A percentile compares a stretch with the other conserved stretches of the same genome.
phyloP scores from a whole-genome alignment of 2,888 invertebrate species.

The Mesorhabditis belari region DNA sequence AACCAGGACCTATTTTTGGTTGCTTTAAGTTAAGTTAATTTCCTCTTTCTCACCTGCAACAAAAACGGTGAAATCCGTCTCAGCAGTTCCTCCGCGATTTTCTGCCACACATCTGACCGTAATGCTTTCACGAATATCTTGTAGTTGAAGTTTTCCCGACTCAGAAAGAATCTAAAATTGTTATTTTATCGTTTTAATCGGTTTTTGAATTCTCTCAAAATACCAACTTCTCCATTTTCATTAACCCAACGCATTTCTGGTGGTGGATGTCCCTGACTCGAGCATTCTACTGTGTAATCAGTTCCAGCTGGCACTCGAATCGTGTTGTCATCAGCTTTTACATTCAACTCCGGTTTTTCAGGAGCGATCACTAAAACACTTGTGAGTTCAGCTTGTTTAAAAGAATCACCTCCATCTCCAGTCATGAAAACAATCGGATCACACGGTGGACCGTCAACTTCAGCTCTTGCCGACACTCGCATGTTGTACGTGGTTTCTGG shows the following conservation, averaged over 20 bases:
- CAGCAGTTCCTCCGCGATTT: slow-evolving; percentile 43
- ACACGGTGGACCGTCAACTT: slow-evolving; percentile 43
- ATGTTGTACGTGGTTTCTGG: slow-evolving; percentile 49
- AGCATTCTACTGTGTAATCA: slow-evolving; percentile 35
- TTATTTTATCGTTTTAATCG: not conserved
- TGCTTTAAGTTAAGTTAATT: not conserved
- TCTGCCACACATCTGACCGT: slow-evolving; percentile 45
- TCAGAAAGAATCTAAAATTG: slow-evolving; percentile 38
- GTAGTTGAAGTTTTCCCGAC: slow-evolving; percentile 33
- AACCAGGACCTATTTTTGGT: slow-evolving; percentile 36
- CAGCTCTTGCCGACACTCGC: slow-evolving; percentile 46
- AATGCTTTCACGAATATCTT: slow-evolving; percentile 38
- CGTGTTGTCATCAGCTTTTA: slow-evolving; percentile 38
- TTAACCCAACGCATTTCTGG: slow-evolving; percentile 50
- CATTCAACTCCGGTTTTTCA: slow-evolving; percentile 43
- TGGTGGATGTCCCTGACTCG: slow-evolving; percentile 44
- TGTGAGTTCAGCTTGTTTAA: not conserved
- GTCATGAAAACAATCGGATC: slow-evolving; percentile 37
- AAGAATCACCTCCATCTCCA: slow-evolving; percentile 40
- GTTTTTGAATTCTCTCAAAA: slow-evolving; percentile 1
- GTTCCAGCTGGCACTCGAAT: slow-evolving; percentile 49
- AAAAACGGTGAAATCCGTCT: slow-evolving; percentile 41
- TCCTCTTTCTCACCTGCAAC: slow-evolving; percentile 29
- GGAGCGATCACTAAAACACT: slow-evolving; percentile 41
- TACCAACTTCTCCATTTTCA: slow-evolving; percentile 40